phyloP scores from a whole-genome alignment of 2,113 vertebrate species.

The Rhinoptilus africanus region DNA sequence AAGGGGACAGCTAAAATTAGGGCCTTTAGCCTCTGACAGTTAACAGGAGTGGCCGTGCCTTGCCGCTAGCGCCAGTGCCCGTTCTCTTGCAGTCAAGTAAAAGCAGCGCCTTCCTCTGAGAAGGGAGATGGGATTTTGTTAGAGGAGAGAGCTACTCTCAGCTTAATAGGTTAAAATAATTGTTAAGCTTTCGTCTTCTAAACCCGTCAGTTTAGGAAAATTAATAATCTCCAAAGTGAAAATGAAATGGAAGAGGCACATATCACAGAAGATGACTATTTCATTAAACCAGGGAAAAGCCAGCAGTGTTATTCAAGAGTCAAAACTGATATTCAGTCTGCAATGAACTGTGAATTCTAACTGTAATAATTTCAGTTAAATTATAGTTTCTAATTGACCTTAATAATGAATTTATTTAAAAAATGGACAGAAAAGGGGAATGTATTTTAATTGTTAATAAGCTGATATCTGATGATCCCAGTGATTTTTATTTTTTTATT shows the following conservation, averaged over 20 bases:
- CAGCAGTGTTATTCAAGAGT: not conserved
- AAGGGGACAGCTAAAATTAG: not conserved
- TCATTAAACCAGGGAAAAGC: not conserved
- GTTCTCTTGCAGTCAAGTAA: not conserved
- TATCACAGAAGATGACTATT: not conserved
- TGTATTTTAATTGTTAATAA: not conserved
- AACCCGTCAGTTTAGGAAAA: not conserved
- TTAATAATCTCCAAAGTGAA: not conserved
- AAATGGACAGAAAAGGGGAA: not conserved
- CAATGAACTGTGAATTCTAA: not conserved
- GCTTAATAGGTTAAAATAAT: not conserved
- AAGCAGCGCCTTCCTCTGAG: not conserved
- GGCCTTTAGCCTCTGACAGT: not conserved
- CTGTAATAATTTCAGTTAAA: not conserved
- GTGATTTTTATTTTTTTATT: not conserved
- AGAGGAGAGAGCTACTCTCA: not conserved
- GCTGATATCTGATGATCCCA: not conserved
- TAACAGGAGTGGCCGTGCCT: not conserved
- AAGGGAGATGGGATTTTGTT: not conserved
- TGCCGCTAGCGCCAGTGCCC: fast-evolving
- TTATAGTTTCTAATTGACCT: not conserved
- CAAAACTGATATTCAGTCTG: not conserved
- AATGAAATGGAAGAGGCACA: not conserved
- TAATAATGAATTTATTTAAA: not conserved
- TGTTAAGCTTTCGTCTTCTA: not conserved